Evolutionary conservation across 2,113 vertebrate genomes (phyloP).

Genomic region (Pseudopodoces humilis): DNA sequence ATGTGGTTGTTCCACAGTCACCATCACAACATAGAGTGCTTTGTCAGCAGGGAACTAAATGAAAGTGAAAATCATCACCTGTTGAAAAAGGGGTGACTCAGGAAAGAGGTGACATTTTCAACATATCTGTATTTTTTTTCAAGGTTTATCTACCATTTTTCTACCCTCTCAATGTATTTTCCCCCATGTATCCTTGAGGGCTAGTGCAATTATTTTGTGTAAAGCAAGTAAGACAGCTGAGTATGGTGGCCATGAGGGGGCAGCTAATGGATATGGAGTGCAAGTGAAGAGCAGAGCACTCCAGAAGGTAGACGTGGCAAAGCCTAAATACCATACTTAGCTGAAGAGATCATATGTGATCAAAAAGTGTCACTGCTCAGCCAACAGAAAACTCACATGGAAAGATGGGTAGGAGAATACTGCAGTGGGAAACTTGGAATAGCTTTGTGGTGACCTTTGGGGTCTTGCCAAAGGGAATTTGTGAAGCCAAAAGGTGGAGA

Average conservation of each 20-base stretch:
- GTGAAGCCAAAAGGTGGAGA: background rate
- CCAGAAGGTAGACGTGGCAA: background rate
- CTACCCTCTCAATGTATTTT: fast-evolving
- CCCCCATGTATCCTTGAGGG: fast-evolving
- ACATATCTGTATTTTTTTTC: background rate
- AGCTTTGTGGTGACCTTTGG: background rate
- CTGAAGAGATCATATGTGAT: background rate
- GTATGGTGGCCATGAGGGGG: background rate
- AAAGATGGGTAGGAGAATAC: background rate
- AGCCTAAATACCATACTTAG: background rate
- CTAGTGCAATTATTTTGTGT: background rate
- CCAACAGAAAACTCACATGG: background rate
- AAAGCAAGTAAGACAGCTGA: background rate
- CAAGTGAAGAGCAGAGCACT: background rate
- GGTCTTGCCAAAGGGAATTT: background rate
- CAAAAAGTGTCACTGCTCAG: background rate
- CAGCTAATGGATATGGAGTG: background rate
- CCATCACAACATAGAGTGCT: fast-evolving
- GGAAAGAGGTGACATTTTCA: background rate
- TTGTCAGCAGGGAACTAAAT: background rate
- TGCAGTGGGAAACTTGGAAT: background rate
- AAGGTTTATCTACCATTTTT: background rate
- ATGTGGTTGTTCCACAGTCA: background rate
- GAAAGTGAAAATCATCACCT: background rate
- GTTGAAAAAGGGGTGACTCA: background rate